phyloP scores from a whole-genome alignment of 1,140 invertebrate species.

The Tetraneura akinire region DNA sequence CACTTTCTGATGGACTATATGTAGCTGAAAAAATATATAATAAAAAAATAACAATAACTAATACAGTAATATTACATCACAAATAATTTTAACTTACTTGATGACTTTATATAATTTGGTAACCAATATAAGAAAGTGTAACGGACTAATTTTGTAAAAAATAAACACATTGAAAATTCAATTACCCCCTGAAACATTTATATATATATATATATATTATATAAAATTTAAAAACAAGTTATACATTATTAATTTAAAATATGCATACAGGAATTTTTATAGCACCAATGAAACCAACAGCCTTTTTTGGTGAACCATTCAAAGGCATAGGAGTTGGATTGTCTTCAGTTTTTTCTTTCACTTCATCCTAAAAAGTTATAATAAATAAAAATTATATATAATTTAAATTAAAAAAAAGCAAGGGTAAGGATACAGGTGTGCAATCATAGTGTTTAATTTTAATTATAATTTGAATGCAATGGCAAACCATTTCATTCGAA shows the following conservation, averaged over 20 bases:
- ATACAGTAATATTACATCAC: background rate
- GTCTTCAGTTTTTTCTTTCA: conserved; percentile 53
- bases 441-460: no score
- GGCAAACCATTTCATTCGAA: no score
- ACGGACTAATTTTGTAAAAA: conserved; percentile 96
- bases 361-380: conserved; percentile 35
- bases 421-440: no score
- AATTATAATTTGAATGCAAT: no score
- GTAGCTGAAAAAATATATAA: conserved; percentile 68
- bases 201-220: background rate
- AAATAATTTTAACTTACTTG: conserved; percentile 68
- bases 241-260: background rate
- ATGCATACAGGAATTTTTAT: conserved; percentile 73
- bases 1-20: conserved; percentile 71
- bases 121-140: conserved; percentile 98
- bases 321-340: conserved; percentile 52
- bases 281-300: conserved; percentile 78
- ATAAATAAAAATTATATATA: background rate
- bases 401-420: background rate
- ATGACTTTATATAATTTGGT: conserved; percentile 82
- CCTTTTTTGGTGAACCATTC: conserved; percentile 59
- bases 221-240: background rate
- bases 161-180: conserved; percentile 90
- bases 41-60: conserved; percentile 39
- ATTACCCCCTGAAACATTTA: conserved; percentile 83